Base-by-base conservation (phyloP, 2,888 invertebrate species). In the Agrotis segetum region DNA sequence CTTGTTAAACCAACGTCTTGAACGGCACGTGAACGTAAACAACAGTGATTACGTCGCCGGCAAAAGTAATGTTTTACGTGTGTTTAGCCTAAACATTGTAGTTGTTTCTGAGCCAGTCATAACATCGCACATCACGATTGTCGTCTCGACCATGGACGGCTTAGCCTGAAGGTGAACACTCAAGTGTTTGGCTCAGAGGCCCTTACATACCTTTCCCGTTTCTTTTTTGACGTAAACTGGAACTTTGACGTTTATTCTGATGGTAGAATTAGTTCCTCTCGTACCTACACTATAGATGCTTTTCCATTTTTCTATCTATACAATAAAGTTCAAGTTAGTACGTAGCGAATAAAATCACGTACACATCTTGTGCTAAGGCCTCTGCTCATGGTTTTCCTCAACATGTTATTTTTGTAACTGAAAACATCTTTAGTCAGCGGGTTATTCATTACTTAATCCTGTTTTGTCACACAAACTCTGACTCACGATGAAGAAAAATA, bases 21-120 rank as follows among this genome's bases (percentile, higher is more conserved):
- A 63, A 70, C 47, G 16, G 14, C 65, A 66, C 53, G 55, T 62
- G 53, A 59, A 73, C 60, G 61, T 74, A 74, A 83, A 74, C 68
- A 71, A 17, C 63, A 49, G 61, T 46, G n/a, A 56, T 56, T 56
- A n/a, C 13, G n/a, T 24, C 13, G n/a, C 21, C 60, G 55, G 16
- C 55, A 49, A 50, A 67, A 79, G 66, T 75, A 65, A 60, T 46
- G 62, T 75, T 71, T 74, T 53, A 70, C 29, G 52, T 46, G 58
- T 46, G 56, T 66, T 84, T 77, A 74, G 65, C 64, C 60, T 69
- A 80, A 81, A 74, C 79, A 81, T 68, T 75, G 68, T 67, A 58
- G 55, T 34, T 59, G 52, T 67, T 72, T 72, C 60, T 69, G 14
- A 52, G 59, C 81, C 85, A 87, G 87, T 81, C 86, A 87, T 87